Evolutionary conservation across 1,140 invertebrate species (phyloP), one percentile per base, ranked within the genome.

Genomic region (Anastrepha ludens): DNA sequence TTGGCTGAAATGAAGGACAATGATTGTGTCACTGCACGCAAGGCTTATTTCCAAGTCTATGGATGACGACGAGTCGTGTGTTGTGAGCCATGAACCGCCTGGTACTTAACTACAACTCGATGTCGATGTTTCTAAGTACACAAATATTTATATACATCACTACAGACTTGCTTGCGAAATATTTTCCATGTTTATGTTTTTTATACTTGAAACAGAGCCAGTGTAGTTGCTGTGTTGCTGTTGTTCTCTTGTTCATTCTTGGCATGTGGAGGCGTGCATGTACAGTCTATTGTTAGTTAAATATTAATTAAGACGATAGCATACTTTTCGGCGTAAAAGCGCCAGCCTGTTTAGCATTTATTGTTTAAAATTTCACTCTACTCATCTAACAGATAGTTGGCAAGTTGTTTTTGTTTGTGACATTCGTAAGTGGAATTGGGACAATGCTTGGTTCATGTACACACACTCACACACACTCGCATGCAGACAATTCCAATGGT

Each of bases 301-400:
- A 81, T 81, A 55, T 81, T 81, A 81, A 81, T 81, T 50, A 81
- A 55, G 44, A 50, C 55, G 17, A n/a, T 81, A 81, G 74, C 74
- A 81, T 81, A 55, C 17, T 50, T 81, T 81, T 55, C 15, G 44
- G 74, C 74, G 44, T 29, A 11, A 47, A 9, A 55, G 15, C 47
- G 13, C 17, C 17, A 55, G 2, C 44, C n/a, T 17, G 9, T 50
- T 55, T 20, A 55, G 17, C n/a, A 55, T 81, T 55, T n/a, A 20
- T 50, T 81, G 47, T 17, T 50, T 50, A 13, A 50, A 78, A 62
- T 62, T 9, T 62, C 15, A 8, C 15, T 62, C 17, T n/a, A 29
- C 15, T 15, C 9, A n/a, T 9, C 13, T 4, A 44, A 41, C 44
- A 70, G 13, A 5, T 44, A 15, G 29, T 29, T 29, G 29, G 29